Conservation (phyloP, 2,888 invertebrate species). For the Lepidochrysops patricia region DNA sequence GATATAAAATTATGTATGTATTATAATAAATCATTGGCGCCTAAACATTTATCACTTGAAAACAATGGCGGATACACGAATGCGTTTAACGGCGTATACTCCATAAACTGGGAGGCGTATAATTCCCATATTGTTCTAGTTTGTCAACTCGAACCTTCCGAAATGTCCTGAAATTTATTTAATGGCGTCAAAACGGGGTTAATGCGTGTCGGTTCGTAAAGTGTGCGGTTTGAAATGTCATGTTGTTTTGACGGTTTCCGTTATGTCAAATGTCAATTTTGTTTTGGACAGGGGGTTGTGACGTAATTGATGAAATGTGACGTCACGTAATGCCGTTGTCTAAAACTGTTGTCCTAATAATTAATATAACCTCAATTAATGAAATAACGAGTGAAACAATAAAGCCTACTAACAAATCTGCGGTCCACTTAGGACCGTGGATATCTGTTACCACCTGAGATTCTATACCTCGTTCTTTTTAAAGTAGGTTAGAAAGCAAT, state of each 20-base stretch:
- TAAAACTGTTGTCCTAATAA: too few species aligned
- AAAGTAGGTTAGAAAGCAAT: too few species aligned
- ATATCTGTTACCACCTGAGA: too few species aligned
- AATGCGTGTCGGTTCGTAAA: not conserved
- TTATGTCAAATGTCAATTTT: not conserved
- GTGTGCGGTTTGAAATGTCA: not conserved
- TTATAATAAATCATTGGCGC: not conserved
- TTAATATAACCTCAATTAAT: too few species aligned
- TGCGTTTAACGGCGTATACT: conserved; percentile 1
- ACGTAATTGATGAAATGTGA: too few species aligned
- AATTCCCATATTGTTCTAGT: conserved; percentile 16
- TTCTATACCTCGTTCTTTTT: too few species aligned
- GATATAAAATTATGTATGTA: too few species aligned
- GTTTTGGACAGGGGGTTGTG: too few species aligned
- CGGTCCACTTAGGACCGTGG: too few species aligned
- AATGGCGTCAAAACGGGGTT: not conserved
- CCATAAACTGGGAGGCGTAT: conserved; percentile 6
- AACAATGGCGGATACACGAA: not conserved
- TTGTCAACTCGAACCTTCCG: not conserved
- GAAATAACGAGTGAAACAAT: too few species aligned
- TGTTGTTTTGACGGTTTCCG: not conserved
- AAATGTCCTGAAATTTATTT: not conserved
- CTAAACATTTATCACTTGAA: conserved; percentile 2
- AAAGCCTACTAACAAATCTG: too few species aligned
- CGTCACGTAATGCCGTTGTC: too few species aligned